Base-by-base conservation (phyloP, 2,888 invertebrate species). In the Lycia hirtaria region DNA sequence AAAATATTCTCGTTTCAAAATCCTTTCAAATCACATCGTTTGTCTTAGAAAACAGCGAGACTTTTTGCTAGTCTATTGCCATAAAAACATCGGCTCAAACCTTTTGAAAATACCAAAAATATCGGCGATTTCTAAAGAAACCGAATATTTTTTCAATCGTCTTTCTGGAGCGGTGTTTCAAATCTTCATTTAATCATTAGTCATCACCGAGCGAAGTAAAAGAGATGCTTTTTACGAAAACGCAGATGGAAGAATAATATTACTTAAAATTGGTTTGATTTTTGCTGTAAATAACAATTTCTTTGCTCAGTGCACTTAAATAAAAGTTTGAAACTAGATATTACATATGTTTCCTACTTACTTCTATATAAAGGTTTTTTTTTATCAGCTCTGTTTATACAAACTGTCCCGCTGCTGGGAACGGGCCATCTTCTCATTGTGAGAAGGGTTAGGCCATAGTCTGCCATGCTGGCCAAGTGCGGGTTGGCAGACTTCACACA, bases 1-100 rank as follows among this genome's bases (percentile, higher is more conserved):
- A 30, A 4, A 30, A 1, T 12, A 12, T 26, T 22, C 5, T 33
- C 84, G 85, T 87, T 84, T 83, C 76, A 75, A 78, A 83, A 85
- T 81, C 81, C 80, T 69, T 69, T 72, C 70, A 71, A 71, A n/a
- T 63, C 57, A 64, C 73, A 85, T 88, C 88, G 88, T 89, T 89
- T 85, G 78, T 91, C 88, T 88, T 84, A 73, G 71, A 73, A 72
- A 73, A 73, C 67, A 73, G 75, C 75, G 81, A 72, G 74, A 26
- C 76, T 87, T 89, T 88, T 88, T 88, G 86, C 81, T 71, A 71
- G 32, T 47, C 51, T 56, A 53, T 64, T 65, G 57, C 62, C 60
- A 51, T 50, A 61, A 68, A 64, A 60, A 60, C 57, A 44, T 30
- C 38, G 37, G 38, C 30, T 28, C 24, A 51, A 54, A 28, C 30